These are phyloP conservation scores for Wasmannia auropunctata DNA, from an alignment of 1,140 invertebrate genomes.

Conservation along the genomic window DNA sequence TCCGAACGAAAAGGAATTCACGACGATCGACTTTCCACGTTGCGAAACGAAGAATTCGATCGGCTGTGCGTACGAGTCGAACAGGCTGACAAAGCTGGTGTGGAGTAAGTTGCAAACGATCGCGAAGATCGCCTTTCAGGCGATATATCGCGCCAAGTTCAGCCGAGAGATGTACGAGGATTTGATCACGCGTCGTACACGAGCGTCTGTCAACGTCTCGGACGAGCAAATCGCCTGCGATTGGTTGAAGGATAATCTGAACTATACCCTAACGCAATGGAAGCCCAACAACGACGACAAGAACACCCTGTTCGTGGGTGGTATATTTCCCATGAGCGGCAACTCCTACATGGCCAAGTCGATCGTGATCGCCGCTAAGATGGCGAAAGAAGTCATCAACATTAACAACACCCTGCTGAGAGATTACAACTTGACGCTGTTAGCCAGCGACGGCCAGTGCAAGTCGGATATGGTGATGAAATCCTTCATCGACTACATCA, in stretches of 20 bases:
- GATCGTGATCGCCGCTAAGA: slow-evolving; percentile 87
- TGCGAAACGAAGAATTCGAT: slow-evolving; percentile 83
- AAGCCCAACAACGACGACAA: slow-evolving; percentile 84
- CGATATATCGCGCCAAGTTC: slow-evolving; percentile 87
- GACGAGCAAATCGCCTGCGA: slow-evolving; percentile 88
- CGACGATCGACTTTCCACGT: slow-evolving; percentile 85
- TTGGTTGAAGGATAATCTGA: slow-evolving; percentile 87
- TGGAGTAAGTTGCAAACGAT: slow-evolving; percentile 86
- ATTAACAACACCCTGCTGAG: slow-evolving; percentile 86
- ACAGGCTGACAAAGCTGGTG: slow-evolving; percentile 89
- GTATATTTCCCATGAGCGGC: slow-evolving; percentile 91
- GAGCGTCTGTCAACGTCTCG: slow-evolving; percentile 33
- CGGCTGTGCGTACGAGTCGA: slow-evolving; percentile 88
- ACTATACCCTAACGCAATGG: slow-evolving; percentile 86
- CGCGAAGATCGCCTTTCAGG: slow-evolving; percentile 86
- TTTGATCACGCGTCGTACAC: slow-evolving; percentile 85
- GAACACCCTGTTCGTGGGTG: slow-evolving; percentile 88
- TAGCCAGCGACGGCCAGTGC: slow-evolving; percentile 90
- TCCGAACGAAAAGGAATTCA: slow-evolving; percentile 85
- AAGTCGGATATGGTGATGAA: slow-evolving; percentile 92
- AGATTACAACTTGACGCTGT: slow-evolving; percentile 88
- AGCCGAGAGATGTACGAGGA: slow-evolving; percentile 85
- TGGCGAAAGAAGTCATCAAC: slow-evolving; percentile 90
- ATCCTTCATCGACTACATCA: slow-evolving; percentile 91
- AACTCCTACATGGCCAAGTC: slow-evolving; percentile 87